A percentile compares a stretch with the other conserved stretches of the same genome.
Evolutionary conservation across 2,797 vertebrate genomes (phyloP).

Genomic region (Serranus cabrilla): DNA sequence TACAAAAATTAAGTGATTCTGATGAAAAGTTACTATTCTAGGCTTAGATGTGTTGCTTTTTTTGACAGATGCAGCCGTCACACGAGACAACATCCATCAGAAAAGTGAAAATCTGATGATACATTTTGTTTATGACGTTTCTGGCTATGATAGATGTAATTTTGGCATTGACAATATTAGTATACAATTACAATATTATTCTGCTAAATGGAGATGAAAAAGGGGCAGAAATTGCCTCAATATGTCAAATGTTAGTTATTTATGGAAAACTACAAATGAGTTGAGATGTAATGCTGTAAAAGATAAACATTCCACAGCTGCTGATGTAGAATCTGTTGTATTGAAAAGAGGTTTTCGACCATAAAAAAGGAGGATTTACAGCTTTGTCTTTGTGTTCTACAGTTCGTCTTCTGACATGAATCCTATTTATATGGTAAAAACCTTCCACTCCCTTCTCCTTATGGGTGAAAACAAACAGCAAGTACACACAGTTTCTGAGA

Average conservation of each 20-base stretch:
- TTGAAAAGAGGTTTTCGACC: neutral
- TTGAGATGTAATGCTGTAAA: neutral
- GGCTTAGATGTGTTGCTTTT: no score
- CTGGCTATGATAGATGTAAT: no score
- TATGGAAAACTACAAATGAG: neutral
- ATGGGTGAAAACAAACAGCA: conserved; percentile 5
- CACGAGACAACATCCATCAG: no score
- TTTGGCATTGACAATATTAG: no score
- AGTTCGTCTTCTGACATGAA: conserved; percentile 12
- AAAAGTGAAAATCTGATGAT: no score
- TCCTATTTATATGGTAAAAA: neutral
- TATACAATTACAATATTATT: neutral
- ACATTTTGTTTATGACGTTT: no score
- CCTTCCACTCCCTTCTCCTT: neutral
- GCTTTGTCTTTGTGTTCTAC: neutral
- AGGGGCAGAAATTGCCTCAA: neutral
- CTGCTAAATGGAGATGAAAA: neutral
- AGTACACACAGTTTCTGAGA: conserved; percentile 1
- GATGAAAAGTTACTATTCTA: no score
- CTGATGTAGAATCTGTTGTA: neutral
- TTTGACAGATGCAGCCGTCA: no score
- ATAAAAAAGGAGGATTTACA: conserved; percentile 9
- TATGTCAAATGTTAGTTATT: neutral
- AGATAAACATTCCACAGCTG: neutral
- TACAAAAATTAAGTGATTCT: no score